A percentile compares a stretch with the other conserved stretches of the same genome.
Evolutionary conservation across 2,797 vertebrate genomes (phyloP).

Genomic region (Eospalax fontanierii): DNA sequence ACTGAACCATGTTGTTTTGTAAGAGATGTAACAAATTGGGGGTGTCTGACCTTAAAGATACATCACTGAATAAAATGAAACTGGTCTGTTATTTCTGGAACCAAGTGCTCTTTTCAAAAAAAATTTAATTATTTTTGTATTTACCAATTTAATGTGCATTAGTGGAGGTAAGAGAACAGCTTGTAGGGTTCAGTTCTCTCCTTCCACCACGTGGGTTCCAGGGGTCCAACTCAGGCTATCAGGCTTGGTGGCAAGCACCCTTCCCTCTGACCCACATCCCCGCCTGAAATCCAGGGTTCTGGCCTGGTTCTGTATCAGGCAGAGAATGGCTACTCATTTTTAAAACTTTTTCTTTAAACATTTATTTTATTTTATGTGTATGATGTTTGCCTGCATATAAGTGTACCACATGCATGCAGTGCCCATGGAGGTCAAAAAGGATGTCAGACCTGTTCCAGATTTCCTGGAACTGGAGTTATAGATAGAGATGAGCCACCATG

Average conservation of each 20-base stretch:
- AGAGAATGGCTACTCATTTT: slow-evolving; percentile 72
- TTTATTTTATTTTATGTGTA: not conserved
- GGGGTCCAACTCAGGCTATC: not conserved
- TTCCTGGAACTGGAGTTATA: too few relatives aligned
- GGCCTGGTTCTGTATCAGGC: slow-evolving; percentile 66
- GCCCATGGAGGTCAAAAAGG: too few relatives aligned
- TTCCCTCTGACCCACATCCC: not conserved
- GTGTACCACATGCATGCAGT: too few relatives aligned
- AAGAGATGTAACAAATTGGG: slow-evolving; percentile 36
- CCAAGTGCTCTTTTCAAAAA: slow-evolving; percentile 60
- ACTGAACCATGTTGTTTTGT: slow-evolving; percentile 57
- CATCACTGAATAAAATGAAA: slow-evolving; percentile 63
- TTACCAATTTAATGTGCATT: not conserved
- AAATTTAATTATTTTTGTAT: not conserved
- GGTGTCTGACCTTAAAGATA: slow-evolving; percentile 71
- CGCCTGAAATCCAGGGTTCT: slow-evolving; percentile 61
- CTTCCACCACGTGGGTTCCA: not conserved
- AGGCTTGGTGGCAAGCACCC: not conserved
- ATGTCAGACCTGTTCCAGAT: too few relatives aligned
- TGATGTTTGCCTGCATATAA: too few relatives aligned
- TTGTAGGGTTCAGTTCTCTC: not conserved
- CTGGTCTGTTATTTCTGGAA: slow-evolving; percentile 78
- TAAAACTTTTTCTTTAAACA: not conserved
- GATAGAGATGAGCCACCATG: too few relatives aligned
- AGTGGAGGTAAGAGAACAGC: not conserved